Evolutionary conservation across 1,140 invertebrate species (phyloP), one percentile per base, ranked within the genome.

Genomic region (Acromyrmex charruanus): DNA sequence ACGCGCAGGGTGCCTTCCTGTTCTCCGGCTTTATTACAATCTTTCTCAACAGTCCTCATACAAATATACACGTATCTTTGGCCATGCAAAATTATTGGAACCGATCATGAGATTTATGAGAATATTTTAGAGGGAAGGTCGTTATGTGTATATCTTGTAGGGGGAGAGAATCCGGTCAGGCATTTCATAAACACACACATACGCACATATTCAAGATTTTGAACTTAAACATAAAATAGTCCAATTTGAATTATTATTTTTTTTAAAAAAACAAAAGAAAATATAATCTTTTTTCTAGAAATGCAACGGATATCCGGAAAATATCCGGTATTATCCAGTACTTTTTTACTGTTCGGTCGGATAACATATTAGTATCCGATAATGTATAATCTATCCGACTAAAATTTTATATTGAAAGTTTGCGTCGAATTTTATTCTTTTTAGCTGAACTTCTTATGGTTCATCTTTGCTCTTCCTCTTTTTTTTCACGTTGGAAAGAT

Each of bases 21-120:
- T 79, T 55, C 69, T 59, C 58, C n/a, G 66, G 87, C 81, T 88
- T 89, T 89, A 89, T 88, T 89, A 88, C 66, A 35, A 53, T 74
- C 69, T 87, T 68, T 77, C 66, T 16, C 49, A 18, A 35, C 25
- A 35, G 31, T 5, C 4, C 21, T 16, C 21, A 12, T 14, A 61
- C 28, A 74, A 14, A 21, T 14, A n/a, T 18, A 25, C 31, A 25
- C 10, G n/a, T 28, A n/a, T 12, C 12, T 53, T 25, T 6, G 77
- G 53, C 49, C 31, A 28, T 21, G 39, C 28, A 44, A 66, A 58
- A 88, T 85, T 85, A 49, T 66, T 6, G 28, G n/a, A 55, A 80
- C n/a, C 12, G 72, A 39, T 49, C 18, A 14, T 2, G n/a, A 35
- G n/a, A 53, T 39, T 55, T n/a, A 77, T 6, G 61, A 65, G 18